These are phyloP conservation scores for Medauroidea extradentata DNA, from an alignment of 1,140 invertebrate species.

Conservation along the genomic window DNA sequence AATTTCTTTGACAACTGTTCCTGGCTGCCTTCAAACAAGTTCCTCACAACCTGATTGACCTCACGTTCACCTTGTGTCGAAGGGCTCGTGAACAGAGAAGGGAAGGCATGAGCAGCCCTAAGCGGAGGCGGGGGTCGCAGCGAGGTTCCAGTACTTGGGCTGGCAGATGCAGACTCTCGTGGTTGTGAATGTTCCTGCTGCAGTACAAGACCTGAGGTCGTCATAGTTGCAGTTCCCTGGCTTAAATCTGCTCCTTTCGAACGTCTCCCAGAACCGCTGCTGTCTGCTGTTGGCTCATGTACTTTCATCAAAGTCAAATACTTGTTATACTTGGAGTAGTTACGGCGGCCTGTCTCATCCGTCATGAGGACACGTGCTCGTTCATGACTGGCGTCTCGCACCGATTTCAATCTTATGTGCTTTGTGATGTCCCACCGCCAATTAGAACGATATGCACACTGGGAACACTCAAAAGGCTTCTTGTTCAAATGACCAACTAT, in stretches of 20 bases:
- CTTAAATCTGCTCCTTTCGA: neutral
- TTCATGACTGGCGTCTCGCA: constrained; percentile 72
- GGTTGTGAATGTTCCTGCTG: constrained; percentile 14
- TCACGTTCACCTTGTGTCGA: no score
- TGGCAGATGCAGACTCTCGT: constrained; percentile 15
- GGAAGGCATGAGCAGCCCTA: constrained; percentile 24
- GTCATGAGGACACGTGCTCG: constrained; percentile 80
- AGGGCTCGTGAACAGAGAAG: neutral
- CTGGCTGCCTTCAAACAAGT: no score
- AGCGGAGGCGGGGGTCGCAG: constrained; percentile 36
- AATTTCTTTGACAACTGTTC: neutral
- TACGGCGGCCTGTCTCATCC: constrained; percentile 82
- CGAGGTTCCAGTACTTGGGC: neutral
- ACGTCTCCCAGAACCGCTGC: constrained; percentile 19
- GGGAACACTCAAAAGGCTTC: constrained; percentile 92
- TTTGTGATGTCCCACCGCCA: constrained; percentile 96
- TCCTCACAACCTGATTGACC: no score
- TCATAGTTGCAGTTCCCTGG: neutral
- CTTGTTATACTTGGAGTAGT: constrained; percentile 90
- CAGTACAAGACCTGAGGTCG: no score
- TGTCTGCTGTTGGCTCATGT: constrained; percentile 36
- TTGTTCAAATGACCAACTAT: constrained; percentile 88
- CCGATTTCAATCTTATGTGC: constrained; percentile 86
- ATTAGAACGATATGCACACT: constrained; percentile 88
- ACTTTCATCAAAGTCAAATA: constrained; percentile 70